Conservation (phyloP, 2,888 invertebrate species). For the Drosophila paramelanica region DNA sequence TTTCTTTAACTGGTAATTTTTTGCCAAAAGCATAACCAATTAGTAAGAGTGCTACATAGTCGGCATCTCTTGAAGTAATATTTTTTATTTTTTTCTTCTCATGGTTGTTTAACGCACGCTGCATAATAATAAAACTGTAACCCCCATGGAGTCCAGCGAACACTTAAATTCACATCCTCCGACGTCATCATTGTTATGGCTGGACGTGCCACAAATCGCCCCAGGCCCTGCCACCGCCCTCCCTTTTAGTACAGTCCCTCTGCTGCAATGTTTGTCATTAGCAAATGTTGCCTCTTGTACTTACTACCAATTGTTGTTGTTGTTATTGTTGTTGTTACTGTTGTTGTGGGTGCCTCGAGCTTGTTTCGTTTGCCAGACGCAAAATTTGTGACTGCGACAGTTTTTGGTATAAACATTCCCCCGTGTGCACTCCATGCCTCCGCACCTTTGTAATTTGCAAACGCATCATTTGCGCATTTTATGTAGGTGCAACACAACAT, state of each 20-base stretch:
- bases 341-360: constrained; percentile 51
- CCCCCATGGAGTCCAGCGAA: constrained; percentile 7
- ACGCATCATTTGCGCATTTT: constrained; percentile 76
- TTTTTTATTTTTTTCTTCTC: constrained; percentile 2
- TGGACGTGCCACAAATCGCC: constrained; percentile 31
- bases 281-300: constrained; percentile 80
- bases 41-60: constrained; percentile 1
- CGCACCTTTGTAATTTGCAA: constrained; percentile 52
- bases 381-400: constrained; percentile 80
- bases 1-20: too few species aligned
- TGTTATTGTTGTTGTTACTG: constrained; percentile 43
- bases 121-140: constrained; percentile 75
- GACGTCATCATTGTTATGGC: constrained; percentile 52
- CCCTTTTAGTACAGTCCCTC: not conserved
- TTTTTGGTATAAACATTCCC: constrained; percentile 50
- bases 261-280: constrained; percentile 75
- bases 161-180: constrained; percentile 45
- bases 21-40: too few species aligned
- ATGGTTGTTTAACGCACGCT: constrained; percentile 59
- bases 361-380: constrained; percentile 56
- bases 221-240: not conserved
- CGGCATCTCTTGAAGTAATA: not conserved
- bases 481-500: constrained; percentile 69
- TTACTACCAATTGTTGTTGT: constrained; percentile 63
- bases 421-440: not conserved